These are phyloP conservation scores for Ctenicera cuprea DNA, from an alignment of 2,888 invertebrate genomes.

Conservation along the genomic window DNA sequence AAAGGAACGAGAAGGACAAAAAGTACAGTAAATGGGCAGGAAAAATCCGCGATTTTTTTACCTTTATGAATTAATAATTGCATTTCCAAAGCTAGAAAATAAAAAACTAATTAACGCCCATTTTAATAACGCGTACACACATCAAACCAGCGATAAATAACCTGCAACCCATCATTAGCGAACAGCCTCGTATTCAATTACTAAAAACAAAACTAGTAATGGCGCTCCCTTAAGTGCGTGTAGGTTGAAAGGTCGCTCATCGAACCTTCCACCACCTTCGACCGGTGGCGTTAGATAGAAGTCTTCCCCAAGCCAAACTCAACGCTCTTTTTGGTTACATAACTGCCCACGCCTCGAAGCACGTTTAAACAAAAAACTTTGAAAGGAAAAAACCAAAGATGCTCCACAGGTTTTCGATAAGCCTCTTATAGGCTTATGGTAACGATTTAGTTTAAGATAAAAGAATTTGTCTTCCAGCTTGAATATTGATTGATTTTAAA, in stretches of 20 bases:
- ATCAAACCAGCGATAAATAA: constrained; percentile 5
- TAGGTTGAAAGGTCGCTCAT: constrained; percentile 19
- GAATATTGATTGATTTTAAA: constrained; percentile 15
- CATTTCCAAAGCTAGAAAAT: too few relatives aligned
- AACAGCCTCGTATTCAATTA: constrained; percentile 20
- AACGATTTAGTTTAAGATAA: constrained; percentile 11
- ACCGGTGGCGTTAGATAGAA: too few relatives aligned
- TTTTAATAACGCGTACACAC: not conserved
- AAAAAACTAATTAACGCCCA: too few relatives aligned
- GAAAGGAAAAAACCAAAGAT: constrained; percentile 13
- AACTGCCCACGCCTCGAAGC: constrained; percentile 12
- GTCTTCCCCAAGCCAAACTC: not conserved
- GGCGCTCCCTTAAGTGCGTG: constrained; percentile 14
- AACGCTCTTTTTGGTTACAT: constrained; percentile 2
- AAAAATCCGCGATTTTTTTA: too few relatives aligned
- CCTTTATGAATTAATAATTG: too few relatives aligned
- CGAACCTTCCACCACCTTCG: not conserved
- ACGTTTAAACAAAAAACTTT: constrained; percentile 4
- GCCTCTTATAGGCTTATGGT: constrained; percentile 15
- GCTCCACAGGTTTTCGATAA: constrained; percentile 13
- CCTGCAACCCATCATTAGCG: constrained; percentile 5
- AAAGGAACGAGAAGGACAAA: too few relatives aligned
- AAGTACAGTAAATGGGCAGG: too few relatives aligned
- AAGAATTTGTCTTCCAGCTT: constrained; percentile 1
- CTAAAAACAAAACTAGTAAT: constrained; percentile 25